A percentile compares a stretch with the other conserved stretches of the same genome.
phyloP scores from a whole-genome alignment of 2,888 invertebrate species.

The Vanessa cardui region DNA sequence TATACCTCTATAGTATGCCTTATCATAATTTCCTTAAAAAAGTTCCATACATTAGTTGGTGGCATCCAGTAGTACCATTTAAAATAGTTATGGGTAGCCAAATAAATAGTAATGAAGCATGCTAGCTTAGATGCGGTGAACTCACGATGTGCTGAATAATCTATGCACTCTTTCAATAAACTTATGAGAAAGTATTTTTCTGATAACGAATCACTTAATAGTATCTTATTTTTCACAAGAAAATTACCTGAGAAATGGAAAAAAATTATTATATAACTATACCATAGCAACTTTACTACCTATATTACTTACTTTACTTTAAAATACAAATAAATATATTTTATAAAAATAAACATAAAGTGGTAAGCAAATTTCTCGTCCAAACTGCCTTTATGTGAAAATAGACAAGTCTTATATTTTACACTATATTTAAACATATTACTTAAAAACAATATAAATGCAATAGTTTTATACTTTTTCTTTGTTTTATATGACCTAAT shows the following conservation, averaged over 20 bases:
- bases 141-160: constrained; percentile 65
- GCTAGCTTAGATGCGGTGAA: constrained; percentile 61
- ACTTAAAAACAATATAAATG: too few species aligned
- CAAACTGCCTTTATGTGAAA: too few species aligned
- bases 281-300: too few species aligned
- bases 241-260: constrained; percentile 50
- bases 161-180: constrained; percentile 58
- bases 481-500: too few species aligned
- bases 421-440: too few species aligned
- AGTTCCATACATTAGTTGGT: constrained; percentile 61
- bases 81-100: constrained; percentile 63
- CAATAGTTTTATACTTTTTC: too few species aligned
- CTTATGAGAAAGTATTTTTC: constrained; percentile 62
- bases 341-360: too few species aligned
- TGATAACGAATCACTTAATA: constrained; percentile 54
- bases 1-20: constrained; percentile 69
- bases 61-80: constrained; percentile 70
- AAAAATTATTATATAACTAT: too few species aligned
- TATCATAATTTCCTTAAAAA: constrained; percentile 70
- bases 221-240: constrained; percentile 61
- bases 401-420: too few species aligned
- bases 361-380: too few species aligned
- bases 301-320: too few species aligned
- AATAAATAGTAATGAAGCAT: constrained; percentile 62
- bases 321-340: too few species aligned